Conservation (phyloP, 2,888 invertebrate species). For the Trimorus sp. region DNA sequence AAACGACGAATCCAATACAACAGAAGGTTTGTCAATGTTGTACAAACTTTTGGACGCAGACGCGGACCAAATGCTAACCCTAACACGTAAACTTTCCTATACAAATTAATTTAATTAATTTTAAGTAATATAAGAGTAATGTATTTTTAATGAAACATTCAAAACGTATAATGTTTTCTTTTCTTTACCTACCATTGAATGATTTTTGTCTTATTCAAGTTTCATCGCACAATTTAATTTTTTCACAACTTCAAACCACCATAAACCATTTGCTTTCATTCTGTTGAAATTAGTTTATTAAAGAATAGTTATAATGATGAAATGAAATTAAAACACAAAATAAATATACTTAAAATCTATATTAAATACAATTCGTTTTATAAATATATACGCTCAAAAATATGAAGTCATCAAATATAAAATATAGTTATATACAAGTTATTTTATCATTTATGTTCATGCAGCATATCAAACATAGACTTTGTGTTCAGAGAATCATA, state of each 20-base stretch:
- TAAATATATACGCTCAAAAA: not conserved
- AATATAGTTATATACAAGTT: not conserved
- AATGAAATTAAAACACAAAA: too few species aligned
- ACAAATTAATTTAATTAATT: too few species aligned
- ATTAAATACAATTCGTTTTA: not conserved
- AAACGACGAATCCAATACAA: constrained; percentile 99
- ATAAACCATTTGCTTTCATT: too few species aligned
- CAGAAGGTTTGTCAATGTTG: constrained; percentile 98
- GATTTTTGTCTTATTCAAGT: too few species aligned
- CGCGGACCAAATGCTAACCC: constrained; percentile 97
- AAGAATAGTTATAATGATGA: too few species aligned
- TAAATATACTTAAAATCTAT: not conserved
- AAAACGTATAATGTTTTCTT: too few species aligned
- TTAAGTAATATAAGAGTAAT: too few species aligned
- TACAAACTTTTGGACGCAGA: constrained; percentile 96
- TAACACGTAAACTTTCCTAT: constrained; percentile 83
- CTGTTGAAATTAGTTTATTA: too few species aligned
- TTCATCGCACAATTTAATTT: too few species aligned
- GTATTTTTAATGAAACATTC: too few species aligned
- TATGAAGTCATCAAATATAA: not conserved
- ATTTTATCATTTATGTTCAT: not conserved
- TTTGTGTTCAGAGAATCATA: not conserved
- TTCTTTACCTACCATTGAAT: too few species aligned
- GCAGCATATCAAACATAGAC: not conserved
- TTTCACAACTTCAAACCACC: too few species aligned